These are phyloP conservation scores for Rhipidura dahli DNA, from an alignment of 2,113 vertebrate genomes.

Conservation along the genomic window DNA sequence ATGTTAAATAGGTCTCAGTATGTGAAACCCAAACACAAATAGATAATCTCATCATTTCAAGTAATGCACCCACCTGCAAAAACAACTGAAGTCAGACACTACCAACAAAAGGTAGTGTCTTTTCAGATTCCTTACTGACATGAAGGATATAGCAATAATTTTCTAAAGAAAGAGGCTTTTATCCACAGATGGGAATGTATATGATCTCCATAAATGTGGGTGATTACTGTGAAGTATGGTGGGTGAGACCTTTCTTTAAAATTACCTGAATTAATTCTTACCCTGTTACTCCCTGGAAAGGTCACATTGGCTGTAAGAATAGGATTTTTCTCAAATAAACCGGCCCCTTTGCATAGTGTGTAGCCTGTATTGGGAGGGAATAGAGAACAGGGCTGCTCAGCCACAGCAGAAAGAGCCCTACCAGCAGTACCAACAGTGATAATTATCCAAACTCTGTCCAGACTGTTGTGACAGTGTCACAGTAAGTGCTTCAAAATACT, in stretches of 20 bases:
- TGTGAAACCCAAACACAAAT: not conserved
- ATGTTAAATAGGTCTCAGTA: not conserved
- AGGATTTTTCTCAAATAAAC: not conserved
- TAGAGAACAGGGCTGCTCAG: not conserved
- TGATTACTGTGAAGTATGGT: not conserved
- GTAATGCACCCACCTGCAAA: not conserved
- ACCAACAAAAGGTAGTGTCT: not conserved
- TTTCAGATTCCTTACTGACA: not conserved
- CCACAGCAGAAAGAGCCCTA: not conserved
- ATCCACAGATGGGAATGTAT: fast-evolving
- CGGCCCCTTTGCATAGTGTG: not conserved
- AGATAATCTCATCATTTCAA: not conserved
- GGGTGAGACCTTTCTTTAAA: not conserved
- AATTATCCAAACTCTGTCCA: not conserved
- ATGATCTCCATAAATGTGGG: not conserved
- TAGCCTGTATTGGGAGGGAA: not conserved
- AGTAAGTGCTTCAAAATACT: not conserved
- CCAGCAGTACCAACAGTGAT: not conserved
- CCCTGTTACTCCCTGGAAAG: not conserved
- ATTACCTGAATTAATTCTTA: not conserved
- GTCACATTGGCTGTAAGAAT: not conserved
- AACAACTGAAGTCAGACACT: not conserved
- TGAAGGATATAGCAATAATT: not conserved
- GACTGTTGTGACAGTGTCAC: not conserved
- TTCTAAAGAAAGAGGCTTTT: not conserved